These are phyloP conservation scores for Orthonychiurus folsomi DNA, from an alignment of 2,888 invertebrate genomes.

Conservation along the genomic window DNA sequence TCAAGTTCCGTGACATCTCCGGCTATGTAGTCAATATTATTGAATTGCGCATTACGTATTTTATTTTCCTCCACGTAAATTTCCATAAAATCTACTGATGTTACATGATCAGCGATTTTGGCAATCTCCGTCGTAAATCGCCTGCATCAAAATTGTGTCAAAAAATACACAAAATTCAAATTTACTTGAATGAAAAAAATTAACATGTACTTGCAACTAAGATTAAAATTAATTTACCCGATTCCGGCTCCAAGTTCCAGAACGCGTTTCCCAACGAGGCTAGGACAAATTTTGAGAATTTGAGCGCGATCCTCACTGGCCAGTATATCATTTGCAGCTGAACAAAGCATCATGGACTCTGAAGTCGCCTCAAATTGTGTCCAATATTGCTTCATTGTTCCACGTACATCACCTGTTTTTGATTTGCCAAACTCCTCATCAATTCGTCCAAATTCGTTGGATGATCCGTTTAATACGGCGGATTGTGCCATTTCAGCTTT, in stretches of 20 bases:
- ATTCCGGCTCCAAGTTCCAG: conserved; percentile 52
- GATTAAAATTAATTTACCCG: no score
- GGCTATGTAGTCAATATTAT: conserved; percentile 47
- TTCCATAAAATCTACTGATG: conserved; percentile 51
- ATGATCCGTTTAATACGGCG: no score
- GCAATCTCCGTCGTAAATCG: conserved; percentile 49
- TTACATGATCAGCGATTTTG: conserved; percentile 45
- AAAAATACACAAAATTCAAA: not conserved
- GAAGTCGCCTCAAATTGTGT: conserved; percentile 43
- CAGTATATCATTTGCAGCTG: conserved; percentile 43
- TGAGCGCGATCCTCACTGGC: conserved; percentile 46
- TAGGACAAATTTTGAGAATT: conserved; percentile 47
- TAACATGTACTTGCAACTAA: no score
- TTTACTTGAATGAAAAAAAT: no score
- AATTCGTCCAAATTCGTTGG: no score
- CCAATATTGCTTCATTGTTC: conserved; percentile 41
- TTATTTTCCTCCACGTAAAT: conserved; percentile 48
- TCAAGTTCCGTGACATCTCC: conserved; percentile 49
- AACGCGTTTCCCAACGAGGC: conserved; percentile 44
- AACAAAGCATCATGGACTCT: conserved; percentile 48
- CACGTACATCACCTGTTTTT: conserved; percentile 4
- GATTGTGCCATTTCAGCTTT: no score
- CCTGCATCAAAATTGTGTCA: conserved; percentile 40
- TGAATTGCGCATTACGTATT: conserved; percentile 44
- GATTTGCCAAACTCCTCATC: no score